Evolutionary conservation across 2,888 invertebrate genomes (phyloP), one percentile per base, ranked within the genome.

Genomic region (Caenorhabditis sp.): DNA sequence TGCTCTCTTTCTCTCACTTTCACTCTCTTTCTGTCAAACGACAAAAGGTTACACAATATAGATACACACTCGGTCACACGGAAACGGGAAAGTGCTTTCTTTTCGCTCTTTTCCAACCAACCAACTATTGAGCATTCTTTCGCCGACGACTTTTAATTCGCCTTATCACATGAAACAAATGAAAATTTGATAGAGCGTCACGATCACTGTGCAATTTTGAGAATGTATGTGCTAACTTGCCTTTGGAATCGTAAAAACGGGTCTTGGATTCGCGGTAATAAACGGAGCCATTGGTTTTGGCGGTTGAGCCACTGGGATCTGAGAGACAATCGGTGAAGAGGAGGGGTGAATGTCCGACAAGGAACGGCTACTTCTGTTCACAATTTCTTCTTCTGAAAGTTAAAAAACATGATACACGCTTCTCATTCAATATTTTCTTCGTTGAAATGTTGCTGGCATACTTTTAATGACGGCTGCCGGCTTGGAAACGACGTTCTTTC

Each of bases 271-370:
- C n/a, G 75, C 58, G 22, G 70, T n/a, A 22, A 55, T 46, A 4
- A 53, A 9, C 9, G 55, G 39, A 8, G 66, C 35, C 15, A 20
- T 35, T 26, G 61, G 55, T 6, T 58, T 62, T n/a, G 9, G 55
- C n/a, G 50, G 56, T 7, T 37, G 39, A 26, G 39, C 26, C 6
- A 22, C 37, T n/a, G 61, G 53, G 6, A 52, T 52, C 39, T 72
- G 71, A n/a, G 48, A 41, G 5, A 50, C 56, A 1, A 52, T n/a
- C 13, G 72, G 56, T 2, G 62, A 30, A 5, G 76, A 65, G 8
- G 66, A 48, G 17, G 75, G 75, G 35, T 76, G 76, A 45, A 76
- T 71, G 43, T 76, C 76, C 5, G 76, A 76, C 0, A 76, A 39
- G 2, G 70, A 70, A 2, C 76, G 62, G 30, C 63, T 71, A 32